Conservation (phyloP, 2,797 vertebrate genomes). For the Fistularia commersonii region DNA sequence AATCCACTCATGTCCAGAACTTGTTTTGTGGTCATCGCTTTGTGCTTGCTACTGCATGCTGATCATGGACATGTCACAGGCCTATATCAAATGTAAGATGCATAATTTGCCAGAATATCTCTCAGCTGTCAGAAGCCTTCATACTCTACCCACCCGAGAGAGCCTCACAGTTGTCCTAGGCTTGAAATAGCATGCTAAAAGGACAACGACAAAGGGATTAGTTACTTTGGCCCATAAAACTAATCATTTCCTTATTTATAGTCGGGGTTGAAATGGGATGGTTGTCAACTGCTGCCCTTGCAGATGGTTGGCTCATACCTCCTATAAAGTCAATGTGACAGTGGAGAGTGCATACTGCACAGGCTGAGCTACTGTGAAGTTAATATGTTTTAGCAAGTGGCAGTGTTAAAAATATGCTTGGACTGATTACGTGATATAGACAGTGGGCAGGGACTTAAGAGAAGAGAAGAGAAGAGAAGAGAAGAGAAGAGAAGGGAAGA, state of each 20-base stretch:
- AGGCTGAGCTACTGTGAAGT: slow-evolving; percentile 4
- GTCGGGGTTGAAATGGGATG: slow-evolving; percentile 53
- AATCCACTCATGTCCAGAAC: slow-evolving; percentile 43
- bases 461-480: too few species aligned
- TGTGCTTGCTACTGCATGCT: slow-evolving; percentile 47
- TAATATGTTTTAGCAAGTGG: slow-evolving; percentile 1
- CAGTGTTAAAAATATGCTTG: too few species aligned
- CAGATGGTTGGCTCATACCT: slow-evolving; percentile 6
- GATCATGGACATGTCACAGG: slow-evolving; percentile 72
- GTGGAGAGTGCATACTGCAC: not conserved
- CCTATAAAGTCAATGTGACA: slow-evolving; percentile 9
- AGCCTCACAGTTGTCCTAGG: slow-evolving; percentile 77
- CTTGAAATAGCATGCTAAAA: slow-evolving; percentile 88
- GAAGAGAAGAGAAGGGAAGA: too few species aligned
- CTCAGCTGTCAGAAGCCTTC: slow-evolving; percentile 88
- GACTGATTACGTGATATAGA: too few species aligned
- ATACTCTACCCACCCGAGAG: slow-evolving; percentile 65
- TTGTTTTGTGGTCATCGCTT: slow-evolving; percentile 52
- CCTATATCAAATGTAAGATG: slow-evolving; percentile 62
- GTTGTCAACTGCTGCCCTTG: slow-evolving; percentile 53
- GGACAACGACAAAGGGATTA: slow-evolving; percentile 86
- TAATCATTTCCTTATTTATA: slow-evolving; percentile 80
- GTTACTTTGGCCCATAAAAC: slow-evolving; percentile 79
- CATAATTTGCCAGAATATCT: slow-evolving; percentile 79
- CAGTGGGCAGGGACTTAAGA: too few species aligned